Base-by-base conservation (phyloP, 2,113 vertebrate genomes). In the Progne subis region DNA sequence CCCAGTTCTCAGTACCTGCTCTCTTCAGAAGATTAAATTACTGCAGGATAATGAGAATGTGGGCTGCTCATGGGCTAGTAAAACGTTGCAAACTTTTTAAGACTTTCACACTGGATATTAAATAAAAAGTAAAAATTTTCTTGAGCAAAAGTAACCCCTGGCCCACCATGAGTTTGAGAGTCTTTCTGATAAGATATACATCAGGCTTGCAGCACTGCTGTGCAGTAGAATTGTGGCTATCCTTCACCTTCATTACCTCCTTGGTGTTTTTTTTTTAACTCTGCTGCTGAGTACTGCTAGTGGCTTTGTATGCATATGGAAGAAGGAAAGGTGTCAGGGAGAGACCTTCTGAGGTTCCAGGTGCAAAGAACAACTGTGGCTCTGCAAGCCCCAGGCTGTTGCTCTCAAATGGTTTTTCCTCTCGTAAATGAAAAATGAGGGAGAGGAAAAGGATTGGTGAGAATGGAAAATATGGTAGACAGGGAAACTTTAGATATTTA, bases 1-100 rank as follows among this genome's bases (percentile, higher is more conserved):
- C 47, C 28, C 50, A 86, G 0, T 24, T 84, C 91, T 97, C 88
- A 59, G 39, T 50, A 67, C 74, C 39, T 49, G 63, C 28, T 5
- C 31, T 8, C 87, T 94, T 94, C 67, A 82, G 43, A 96, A 98
- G 87, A 96, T 97, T 95, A 89, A 94, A 91, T 96, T 95, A 82
- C 94, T 72, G 60, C 64, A 87, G 94, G 88, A 86, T 93, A 94
- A 97, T 95, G 76, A 98, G 92, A 97, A 87, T 52, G 24, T 11
- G 11, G 57, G 37, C 82, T 92, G 82, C 80, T 85, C 83, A 86
- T 16, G 41, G 92, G 70, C 69, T 97, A 84, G 92, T 92, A 88
- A 95, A 88, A 71, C 13, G 16, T 72, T 82, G 31, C 53, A 95
- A 81, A 91, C 53, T 93, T 97, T 81, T 80, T 87, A 72, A 85